Base-by-base conservation (phyloP, 2,888 invertebrate genomes). In the Poecilus cupreus region DNA sequence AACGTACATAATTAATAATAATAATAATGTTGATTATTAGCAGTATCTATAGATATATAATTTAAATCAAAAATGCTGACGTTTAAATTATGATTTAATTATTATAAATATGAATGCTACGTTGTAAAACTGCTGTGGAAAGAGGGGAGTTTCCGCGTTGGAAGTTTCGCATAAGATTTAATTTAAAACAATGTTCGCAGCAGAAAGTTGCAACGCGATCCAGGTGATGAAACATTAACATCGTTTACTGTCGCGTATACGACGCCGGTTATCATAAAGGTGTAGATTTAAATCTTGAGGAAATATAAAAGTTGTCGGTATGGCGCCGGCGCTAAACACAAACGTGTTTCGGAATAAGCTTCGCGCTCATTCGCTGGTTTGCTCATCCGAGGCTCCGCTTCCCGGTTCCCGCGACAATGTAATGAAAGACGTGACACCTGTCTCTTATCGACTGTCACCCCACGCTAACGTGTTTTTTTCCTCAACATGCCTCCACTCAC, bases 281-380 rank as follows among this genome's bases (percentile, higher is more conserved):
- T 80, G 80, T 57, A 72, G 72, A 80, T 80, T 72, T 80, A 72
- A 80, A 80, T 80, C 72, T 72, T 72, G 16, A 51, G 54, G 80
- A 72, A 80, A 72, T 80, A 80, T 80, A 80, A 80, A 80, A 80
- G 72, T 80, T 70, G 57, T n/a, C 11, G 70, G 32, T 5, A 32
- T 32, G 6, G 32, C 32, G 32, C 32, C 26, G 16, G 6, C 80
- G 54, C 54, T 37, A 51, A 51, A 72, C 37, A 51, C 54, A 68
- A 70, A 79, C 79, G 79, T 79, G 79, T 79, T 79, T 70, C 70
- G 68, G 79, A 68, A 79, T 79, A 79, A 79, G 51, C 79, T 72
- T 43, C 46, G 72, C 43, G 46, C 43, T 43, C 49, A 39, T 70
- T 37, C 43, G 70, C 74, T 74, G 10, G 20, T 43, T 49, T 32